A percentile compares a stretch with the other conserved stretches of the same genome.
Evolutionary conservation across 2,113 vertebrate species (phyloP).

Genomic region (Bubalus kerabau): DNA sequence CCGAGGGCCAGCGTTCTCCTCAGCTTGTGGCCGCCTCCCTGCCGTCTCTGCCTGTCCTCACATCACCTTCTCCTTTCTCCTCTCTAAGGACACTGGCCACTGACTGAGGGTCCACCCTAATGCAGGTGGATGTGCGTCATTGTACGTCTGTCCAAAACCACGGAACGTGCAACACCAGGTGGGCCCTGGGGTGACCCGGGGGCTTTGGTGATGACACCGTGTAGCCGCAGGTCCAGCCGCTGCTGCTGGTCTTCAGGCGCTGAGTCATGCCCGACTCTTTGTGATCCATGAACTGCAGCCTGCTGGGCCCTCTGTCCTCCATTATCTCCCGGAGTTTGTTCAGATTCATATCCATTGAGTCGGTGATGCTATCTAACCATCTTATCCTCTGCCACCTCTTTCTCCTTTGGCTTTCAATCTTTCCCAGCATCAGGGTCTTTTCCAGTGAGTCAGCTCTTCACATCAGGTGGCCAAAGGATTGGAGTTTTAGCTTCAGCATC

Average conservation of each 20-base stretch:
- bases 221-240: accelerated
- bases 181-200: background rate
- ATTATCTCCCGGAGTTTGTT: background rate
- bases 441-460: background rate
- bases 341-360: background rate
- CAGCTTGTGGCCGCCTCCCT: accelerated
- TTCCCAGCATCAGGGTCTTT: background rate
- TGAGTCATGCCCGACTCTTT: background rate
- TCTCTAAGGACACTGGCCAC: background rate
- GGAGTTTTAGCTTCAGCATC: background rate
- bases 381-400: background rate
- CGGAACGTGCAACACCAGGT: accelerated
- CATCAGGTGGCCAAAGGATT: background rate
- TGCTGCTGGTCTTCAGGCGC: accelerated
- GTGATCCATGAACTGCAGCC: background rate
- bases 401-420: background rate
- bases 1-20: accelerated
- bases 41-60: background rate
- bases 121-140: accelerated
- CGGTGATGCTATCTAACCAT: background rate
- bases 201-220: accelerated
- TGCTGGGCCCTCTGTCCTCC: background rate
- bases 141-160: background rate
- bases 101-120: background rate
- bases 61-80: background rate